Percentiles rank a stretch among this genome's conserved stretches.
phyloP scores from a whole-genome alignment of 2,113 vertebrate genomes.

The Nibea albiflora region DNA sequence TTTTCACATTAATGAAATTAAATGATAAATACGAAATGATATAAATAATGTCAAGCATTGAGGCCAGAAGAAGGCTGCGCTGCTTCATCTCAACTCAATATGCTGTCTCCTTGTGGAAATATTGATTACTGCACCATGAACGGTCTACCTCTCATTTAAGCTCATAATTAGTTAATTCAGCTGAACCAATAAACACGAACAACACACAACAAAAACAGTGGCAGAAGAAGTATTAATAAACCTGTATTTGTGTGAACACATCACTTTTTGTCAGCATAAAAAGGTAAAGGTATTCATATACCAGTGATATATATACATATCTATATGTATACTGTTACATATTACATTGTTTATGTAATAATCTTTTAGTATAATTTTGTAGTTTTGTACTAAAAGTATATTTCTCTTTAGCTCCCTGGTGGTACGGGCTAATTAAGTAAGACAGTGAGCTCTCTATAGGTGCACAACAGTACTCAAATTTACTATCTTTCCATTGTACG shows the following conservation, averaged over 20 bases:
- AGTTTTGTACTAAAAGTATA: neutral
- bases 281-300: neutral
- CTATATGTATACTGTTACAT: neutral
- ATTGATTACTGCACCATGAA: neutral
- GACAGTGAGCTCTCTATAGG: neutral
- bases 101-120: neutral
- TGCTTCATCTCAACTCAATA: no score
- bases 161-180: no score
- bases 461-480: neutral
- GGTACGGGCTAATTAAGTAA: no score
- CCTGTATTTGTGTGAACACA: neutral
- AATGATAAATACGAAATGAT: no score
- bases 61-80: no score
- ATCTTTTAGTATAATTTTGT: neutral
- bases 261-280: neutral
- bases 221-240: neutral
- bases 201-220: neutral
- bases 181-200: neutral
- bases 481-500: fast-evolving
- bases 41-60: no score
- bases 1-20: neutral
- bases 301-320: no score
- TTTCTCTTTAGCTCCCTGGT: neutral
- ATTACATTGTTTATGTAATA: neutral
- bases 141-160: no score